phyloP scores from a whole-genome alignment of 1,140 invertebrate species.

The Agraylea sexmaculata region DNA sequence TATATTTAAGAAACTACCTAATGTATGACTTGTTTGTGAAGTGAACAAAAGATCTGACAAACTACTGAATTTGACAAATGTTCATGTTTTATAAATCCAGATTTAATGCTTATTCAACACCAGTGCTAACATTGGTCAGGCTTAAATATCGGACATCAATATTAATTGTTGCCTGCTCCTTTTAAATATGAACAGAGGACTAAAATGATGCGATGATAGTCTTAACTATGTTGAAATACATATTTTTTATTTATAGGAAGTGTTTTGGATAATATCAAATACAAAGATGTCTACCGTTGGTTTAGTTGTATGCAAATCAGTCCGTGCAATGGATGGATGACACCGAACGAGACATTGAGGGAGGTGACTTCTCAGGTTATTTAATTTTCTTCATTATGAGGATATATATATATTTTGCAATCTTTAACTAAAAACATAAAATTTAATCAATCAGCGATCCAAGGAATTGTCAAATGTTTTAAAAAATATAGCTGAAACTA shows the following conservation, averaged over 20 bases:
- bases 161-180: conserved; percentile 1
- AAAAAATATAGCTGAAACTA: conserved; percentile 25
- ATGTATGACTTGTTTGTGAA: too few relatives aligned
- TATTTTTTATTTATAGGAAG: conserved; percentile 16
- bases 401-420: not conserved
- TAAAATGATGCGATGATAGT: not conserved
- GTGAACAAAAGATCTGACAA: too few relatives aligned
- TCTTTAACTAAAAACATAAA: not conserved
- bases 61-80: too few relatives aligned
- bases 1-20: too few relatives aligned
- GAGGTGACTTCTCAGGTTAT: conserved; percentile 28
- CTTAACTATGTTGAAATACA: not conserved
- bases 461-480: conserved; percentile 28
- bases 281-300: conserved; percentile 36
- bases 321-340: conserved; percentile 40
- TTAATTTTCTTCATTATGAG: not conserved
- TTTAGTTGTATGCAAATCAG: conserved; percentile 40
- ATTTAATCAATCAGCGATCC: conserved; percentile 26
- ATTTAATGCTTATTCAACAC: not conserved
- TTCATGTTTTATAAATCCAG: not conserved
- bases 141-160: not conserved
- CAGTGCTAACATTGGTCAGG: too few relatives aligned
- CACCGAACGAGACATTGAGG: conserved; percentile 31
- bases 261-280: conserved; percentile 32
- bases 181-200: not conserved